These are phyloP conservation scores for Jacana jacana DNA, from an alignment of 2,113 vertebrate genomes.

Conservation along the genomic window DNA sequence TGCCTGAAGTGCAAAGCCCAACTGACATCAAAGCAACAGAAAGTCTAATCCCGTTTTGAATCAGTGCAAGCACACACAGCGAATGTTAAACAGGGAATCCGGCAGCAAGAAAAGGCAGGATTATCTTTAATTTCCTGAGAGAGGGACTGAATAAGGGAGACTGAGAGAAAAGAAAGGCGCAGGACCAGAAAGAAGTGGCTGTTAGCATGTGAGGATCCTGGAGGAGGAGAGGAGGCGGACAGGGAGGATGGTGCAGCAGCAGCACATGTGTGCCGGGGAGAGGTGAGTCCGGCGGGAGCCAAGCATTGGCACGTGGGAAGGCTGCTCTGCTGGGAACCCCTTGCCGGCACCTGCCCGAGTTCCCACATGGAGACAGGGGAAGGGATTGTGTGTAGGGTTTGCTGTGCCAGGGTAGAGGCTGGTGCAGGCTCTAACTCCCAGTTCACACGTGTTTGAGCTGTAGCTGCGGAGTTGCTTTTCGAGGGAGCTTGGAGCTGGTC, in stretches of 20 bases:
- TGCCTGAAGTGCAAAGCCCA: conserved; percentile 45
- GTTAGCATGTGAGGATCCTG: not conserved
- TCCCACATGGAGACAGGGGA: not conserved
- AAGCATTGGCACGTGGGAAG: not conserved
- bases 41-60: conserved; percentile 66
- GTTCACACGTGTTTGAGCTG: accelerated
- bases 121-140: conserved; percentile 70
- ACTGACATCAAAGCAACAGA: conserved; percentile 68
- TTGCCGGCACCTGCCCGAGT: not conserved
- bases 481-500: not conserved
- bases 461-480: not conserved
- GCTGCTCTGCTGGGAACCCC: not conserved
- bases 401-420: not conserved
- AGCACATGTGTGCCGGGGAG: not conserved
- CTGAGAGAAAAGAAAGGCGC: not conserved
- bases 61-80: conserved; percentile 33
- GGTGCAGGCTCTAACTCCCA: not conserved
- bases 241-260: not conserved
- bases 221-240: not conserved
- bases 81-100: conserved; percentile 69
- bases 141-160: conserved; percentile 18
- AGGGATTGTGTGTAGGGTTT: not conserved
- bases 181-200: conserved; percentile 1
- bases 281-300: not conserved
- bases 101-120: conserved; percentile 24